Evolutionary conservation across 2,888 invertebrate species (phyloP), one percentile per base, ranked within the genome.

Genomic region (Epistrophe grossulariae): DNA sequence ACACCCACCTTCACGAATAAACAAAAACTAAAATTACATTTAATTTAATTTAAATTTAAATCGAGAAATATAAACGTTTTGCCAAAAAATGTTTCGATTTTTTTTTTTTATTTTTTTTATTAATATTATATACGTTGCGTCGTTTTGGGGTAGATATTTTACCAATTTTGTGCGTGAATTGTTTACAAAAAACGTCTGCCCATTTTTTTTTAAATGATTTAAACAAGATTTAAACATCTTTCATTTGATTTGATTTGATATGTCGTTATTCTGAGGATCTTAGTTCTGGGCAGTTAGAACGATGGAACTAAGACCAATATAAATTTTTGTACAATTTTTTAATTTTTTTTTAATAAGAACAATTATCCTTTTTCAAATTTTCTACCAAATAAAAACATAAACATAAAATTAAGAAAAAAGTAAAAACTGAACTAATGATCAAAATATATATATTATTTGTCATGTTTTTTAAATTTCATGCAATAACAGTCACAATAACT

Each of bases 101-200:
- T 31, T 19, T 48, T 40, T 19, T 72, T 13, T 52, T 52, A 6
- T 66, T 24, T 72, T 57, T 38, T n/a, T 48, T 35, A 3, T 13
- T 15, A n/a, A 4, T 55, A 52, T 50, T 64, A 11, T 64, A 11
- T 57, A 57, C 8, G 73, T 85, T 81, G 85, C 78, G 73, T 81
- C 81, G 82, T 82, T 82, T 79, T 62, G 76, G 79, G 73, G 80
- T 77, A 50, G 68, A 68, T 68, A 88, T 92, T 92, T 92, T 92
- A 92, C 92, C 92, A 92, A 87, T 91, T 92, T 92, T 92, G 92
- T 92, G 92, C 92, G 92, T 92, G 92, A 92, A 92, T 91, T 91
- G 91, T 92, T 92, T 92, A 92, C 92, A 92, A 92, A 92, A 92
- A 92, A 92, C 92, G 92, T 92, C 92, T 92, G 92, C 92, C 91